A percentile compares a stretch with the other conserved stretches of the same genome.
Conservation (phyloP, 2,113 vertebrate species). For the Hyperoodon ampullatus region DNA sequence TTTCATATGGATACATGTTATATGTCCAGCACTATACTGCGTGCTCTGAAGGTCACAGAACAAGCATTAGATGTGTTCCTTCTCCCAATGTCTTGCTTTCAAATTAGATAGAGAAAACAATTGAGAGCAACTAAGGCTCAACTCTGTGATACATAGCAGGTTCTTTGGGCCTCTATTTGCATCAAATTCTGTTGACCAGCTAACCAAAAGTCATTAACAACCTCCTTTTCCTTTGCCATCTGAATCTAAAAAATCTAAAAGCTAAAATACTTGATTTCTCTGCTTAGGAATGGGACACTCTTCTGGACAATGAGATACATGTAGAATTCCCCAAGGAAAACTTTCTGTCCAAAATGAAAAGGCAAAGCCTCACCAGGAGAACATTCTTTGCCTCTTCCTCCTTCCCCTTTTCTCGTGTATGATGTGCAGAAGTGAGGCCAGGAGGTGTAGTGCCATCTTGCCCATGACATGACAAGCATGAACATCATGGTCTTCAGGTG, state of each 20-base stretch:
- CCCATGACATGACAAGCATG: too few species aligned
- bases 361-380: not conserved
- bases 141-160: not conserved
- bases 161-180: not conserved
- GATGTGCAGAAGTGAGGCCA: not conserved
- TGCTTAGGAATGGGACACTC: not conserved
- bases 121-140: not conserved
- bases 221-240: not conserved
- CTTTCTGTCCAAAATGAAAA: not conserved
- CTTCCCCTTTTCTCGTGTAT: not conserved
- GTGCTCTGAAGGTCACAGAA: not conserved
- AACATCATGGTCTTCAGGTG: not conserved
- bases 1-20: not conserved
- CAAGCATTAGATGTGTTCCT: not conserved
- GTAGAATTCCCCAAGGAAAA: not conserved
- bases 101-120: not conserved
- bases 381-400: not conserved
- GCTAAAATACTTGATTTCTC: not conserved
- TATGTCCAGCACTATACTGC: too few species aligned
- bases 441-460: rapidly evolving
- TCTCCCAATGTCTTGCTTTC: not conserved
- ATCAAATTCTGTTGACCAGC: not conserved
- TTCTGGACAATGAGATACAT: not conserved
- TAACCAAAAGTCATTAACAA: not conserved
- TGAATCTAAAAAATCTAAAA: not conserved